phyloP scores from a whole-genome alignment of 2,888 invertebrate species.

The Oscheius sp. region DNA sequence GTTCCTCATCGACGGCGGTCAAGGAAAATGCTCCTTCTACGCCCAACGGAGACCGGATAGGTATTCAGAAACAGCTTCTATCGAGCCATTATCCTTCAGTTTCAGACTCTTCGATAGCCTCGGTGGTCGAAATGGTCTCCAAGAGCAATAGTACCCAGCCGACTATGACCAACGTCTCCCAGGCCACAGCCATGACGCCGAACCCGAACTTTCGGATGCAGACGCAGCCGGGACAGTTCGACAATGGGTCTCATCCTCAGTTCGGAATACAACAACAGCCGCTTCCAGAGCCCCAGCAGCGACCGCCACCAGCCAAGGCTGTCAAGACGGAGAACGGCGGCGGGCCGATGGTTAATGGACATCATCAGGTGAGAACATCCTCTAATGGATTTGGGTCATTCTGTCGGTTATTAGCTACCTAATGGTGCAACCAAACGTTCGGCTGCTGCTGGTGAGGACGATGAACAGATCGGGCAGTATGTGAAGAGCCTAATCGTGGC shows the following conservation, averaged over 20 bases:
- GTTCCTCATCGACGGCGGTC: background rate
- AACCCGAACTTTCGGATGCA: background rate
- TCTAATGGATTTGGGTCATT: conserved; percentile 7
- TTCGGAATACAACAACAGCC: conserved; percentile 13
- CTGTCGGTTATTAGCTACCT: conserved; percentile 11
- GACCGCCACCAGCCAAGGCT: background rate
- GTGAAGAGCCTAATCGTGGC: conserved; percentile 25
- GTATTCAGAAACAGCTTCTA: background rate
- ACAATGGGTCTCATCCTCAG: background rate
- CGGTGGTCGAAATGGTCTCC: conserved; percentile 39
- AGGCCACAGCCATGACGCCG: conserved; percentile 6
- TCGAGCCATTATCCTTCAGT: too few relatives aligned
- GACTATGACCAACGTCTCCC: conserved; percentile 29
- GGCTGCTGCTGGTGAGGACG: conserved; percentile 16
- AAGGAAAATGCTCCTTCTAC: conserved; percentile 14
- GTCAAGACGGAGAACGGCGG: background rate
- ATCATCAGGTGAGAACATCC: conserved; percentile 8
- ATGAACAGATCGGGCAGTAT: conserved; percentile 28
- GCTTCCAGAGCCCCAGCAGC: background rate
- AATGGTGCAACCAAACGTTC: conserved; percentile 18
- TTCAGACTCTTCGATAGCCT: conserved; percentile 38
- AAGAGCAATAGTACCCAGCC: conserved; percentile 31
- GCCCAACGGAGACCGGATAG: conserved; percentile 35
- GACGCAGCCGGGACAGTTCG: background rate
- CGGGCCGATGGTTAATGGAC: background rate